phyloP scores from a whole-genome alignment of 1,140 invertebrate species.

The Euglossa dilemma region DNA sequence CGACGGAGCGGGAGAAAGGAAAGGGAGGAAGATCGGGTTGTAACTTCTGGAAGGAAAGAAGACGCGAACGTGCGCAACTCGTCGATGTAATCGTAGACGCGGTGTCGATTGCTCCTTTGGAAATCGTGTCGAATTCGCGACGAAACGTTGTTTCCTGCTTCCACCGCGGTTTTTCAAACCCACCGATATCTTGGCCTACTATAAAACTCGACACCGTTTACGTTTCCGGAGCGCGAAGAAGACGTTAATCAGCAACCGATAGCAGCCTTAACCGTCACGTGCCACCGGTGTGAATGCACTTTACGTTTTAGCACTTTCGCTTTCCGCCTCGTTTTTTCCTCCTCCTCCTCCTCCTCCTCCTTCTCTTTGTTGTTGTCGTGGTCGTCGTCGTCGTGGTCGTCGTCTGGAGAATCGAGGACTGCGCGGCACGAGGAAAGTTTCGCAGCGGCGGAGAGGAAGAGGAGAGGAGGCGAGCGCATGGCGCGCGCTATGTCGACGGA shows the following conservation, averaged over 20 bases:
- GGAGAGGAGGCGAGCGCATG: too few relatives aligned
- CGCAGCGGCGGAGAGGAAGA: too few relatives aligned
- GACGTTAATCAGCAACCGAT: conserved; percentile 57
- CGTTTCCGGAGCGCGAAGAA: conserved; percentile 58
- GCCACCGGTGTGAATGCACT: conserved; percentile 55
- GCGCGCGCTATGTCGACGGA: conserved; percentile 32
- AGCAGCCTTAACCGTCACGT: conserved; percentile 45
- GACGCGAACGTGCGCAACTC: neutral
- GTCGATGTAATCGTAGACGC: conserved; percentile 15
- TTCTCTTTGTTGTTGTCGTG: too few relatives aligned
- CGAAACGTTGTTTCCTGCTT: conserved; percentile 58
- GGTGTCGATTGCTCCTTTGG: conserved; percentile 35
- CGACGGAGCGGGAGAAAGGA: neutral
- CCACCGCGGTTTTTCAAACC: conserved; percentile 32
- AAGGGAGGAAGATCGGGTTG: neutral
- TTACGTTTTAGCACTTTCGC: conserved; percentile 12
- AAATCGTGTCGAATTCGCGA: conserved; percentile 32
- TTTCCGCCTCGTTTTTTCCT: too few relatives aligned
- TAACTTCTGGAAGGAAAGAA: neutral
- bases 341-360: neutral
- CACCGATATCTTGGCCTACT: conserved; percentile 30
- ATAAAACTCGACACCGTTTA: conserved; percentile 60
- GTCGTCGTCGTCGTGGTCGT: neutral
- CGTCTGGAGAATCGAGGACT: neutral
- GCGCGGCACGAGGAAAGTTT: neutral